A percentile compares a stretch with the other conserved stretches of the same genome.
These are phyloP conservation scores for Alcedo quadribrachys DNA, from an alignment of 2,797 vertebrate species.

Conservation along the genomic window DNA sequence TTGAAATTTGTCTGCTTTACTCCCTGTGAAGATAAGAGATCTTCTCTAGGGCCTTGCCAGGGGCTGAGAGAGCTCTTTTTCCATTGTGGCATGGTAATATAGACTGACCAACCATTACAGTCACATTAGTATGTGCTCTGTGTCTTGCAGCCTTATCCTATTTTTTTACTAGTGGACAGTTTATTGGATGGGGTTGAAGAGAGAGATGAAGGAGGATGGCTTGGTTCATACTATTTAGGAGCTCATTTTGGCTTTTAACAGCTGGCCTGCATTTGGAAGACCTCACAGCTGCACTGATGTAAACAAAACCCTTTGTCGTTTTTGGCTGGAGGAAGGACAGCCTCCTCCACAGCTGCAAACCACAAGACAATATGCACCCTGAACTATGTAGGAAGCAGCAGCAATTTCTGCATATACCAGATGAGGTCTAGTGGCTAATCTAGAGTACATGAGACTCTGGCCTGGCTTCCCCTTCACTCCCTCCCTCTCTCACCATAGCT, in stretches of 20 bases:
- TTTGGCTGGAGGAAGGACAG: not conserved
- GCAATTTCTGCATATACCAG: not conserved
- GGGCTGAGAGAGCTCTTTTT: not conserved
- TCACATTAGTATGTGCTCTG: not conserved
- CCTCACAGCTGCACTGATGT: conserved; percentile 36
- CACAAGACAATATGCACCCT: accelerated
- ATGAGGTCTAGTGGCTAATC: not conserved
- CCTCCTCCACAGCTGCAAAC: not conserved
- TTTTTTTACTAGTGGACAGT: not conserved
- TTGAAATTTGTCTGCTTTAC: not conserved
- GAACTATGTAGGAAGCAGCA: not conserved
- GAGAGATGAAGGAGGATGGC: not conserved
- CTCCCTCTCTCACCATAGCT: accelerated
- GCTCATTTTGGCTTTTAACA: not conserved
- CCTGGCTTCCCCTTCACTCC: not conserved
- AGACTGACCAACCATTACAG: not conserved
- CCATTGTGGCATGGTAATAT: accelerated
- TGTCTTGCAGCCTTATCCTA: not conserved
- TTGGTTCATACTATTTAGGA: conserved; percentile 14
- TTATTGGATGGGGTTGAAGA: not conserved
- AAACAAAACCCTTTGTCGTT: not conserved
- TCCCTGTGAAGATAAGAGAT: not conserved
- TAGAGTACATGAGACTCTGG: accelerated
- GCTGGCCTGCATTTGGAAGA: conserved; percentile 23
- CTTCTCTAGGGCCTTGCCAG: not conserved